Conservation (phyloP, 2,797 vertebrate genomes). For the Rhynchonycteris naso region DNA sequence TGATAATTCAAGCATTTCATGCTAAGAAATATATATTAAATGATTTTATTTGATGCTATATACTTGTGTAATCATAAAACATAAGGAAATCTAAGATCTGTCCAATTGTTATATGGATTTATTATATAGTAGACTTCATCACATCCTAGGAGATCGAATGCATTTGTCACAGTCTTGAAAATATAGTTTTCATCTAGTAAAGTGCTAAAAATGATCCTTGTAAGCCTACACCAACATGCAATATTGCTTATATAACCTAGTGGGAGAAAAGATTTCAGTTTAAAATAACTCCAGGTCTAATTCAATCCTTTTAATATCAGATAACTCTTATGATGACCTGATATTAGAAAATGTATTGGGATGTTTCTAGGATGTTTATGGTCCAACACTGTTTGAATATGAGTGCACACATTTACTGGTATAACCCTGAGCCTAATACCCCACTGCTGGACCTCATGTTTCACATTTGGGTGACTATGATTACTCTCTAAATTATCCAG, state of each 20-base stretch:
- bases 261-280: background rate
- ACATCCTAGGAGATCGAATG: background rate
- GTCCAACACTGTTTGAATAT: background rate
- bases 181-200: background rate
- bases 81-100: constrained; percentile 6
- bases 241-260: background rate
- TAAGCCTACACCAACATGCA: background rate
- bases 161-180: background rate
- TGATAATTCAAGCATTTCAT: constrained; percentile 48
- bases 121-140: background rate
- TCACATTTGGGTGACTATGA: background rate
- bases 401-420: background rate
- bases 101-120: background rate
- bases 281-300: background rate
- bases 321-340: background rate
- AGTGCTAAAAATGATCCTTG: background rate
- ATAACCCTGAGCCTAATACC: background rate
- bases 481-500: constrained; percentile 3
- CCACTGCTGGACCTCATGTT: background rate
- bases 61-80: background rate
- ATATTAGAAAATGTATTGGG: background rate
- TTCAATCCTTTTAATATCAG: background rate
- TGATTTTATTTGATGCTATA: constrained; percentile 45
- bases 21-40: constrained; percentile 63
- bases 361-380: background rate